Conservation (phyloP, 2,113 vertebrate genomes). For the Mirza zaza region DNA sequence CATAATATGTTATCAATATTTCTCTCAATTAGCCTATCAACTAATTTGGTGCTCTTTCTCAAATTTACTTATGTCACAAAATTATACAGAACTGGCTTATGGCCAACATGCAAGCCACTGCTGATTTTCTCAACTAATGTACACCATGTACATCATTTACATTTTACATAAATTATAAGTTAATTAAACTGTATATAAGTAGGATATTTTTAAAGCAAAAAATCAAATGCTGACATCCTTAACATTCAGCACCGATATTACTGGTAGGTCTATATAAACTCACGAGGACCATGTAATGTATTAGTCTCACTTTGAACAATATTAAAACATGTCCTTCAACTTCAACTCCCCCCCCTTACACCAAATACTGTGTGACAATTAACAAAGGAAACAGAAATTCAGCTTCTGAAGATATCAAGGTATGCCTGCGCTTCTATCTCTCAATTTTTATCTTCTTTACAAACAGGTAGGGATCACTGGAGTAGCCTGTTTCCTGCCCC, state of each 20-base stretch:
- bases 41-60: conserved; percentile 1
- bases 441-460: conserved; percentile 39
- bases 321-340: conserved; percentile 57
- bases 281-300: neutral
- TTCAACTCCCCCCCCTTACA: neutral
- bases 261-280: conserved; percentile 57
- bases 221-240: conserved; percentile 27
- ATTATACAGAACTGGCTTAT: conserved; percentile 43
- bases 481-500: conserved; percentile 61
- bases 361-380: conserved; percentile 54
- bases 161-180: conserved; percentile 43
- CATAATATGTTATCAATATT: neutral
- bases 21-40: conserved; percentile 28
- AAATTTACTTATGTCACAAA: conserved; percentile 42
- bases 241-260: conserved; percentile 14
- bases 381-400: conserved; percentile 53
- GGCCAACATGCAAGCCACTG: conserved; percentile 16
- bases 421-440: conserved; percentile 62
- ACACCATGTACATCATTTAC: neutral
- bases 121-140: conserved; percentile 70
- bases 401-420: conserved; percentile 33
- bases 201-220: conserved; percentile 44
- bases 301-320: conserved; percentile 6
- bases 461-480: conserved; percentile 53
- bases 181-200: conserved; percentile 53